Conservation (phyloP, 2,113 vertebrate genomes). For the Fregata magnificens region DNA sequence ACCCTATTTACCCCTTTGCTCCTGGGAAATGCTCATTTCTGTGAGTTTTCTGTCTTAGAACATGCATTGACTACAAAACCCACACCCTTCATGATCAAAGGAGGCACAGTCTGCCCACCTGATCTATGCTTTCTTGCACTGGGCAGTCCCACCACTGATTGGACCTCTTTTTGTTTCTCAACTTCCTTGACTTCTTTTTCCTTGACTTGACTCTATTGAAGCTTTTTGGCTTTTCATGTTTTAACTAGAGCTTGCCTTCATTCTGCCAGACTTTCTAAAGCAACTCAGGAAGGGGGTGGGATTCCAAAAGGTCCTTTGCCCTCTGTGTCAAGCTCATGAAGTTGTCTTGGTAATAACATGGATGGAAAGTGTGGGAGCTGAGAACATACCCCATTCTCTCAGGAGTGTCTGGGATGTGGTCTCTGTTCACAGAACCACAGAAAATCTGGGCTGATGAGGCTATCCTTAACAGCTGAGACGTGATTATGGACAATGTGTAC, state of each 20-base stretch:
- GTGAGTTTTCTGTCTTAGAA: not conserved
- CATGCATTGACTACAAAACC: not conserved
- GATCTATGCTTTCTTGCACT: not conserved
- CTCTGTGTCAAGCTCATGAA: not conserved
- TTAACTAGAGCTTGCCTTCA: not conserved
- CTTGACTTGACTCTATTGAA: not conserved
- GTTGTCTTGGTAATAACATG: not conserved
- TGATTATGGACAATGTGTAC: not conserved
- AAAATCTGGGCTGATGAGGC: not conserved
- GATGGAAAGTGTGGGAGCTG: not conserved
- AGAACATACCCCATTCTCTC: not conserved
- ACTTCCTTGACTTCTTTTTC: not conserved
- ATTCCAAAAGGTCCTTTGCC: not conserved
- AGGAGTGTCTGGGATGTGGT: not conserved
- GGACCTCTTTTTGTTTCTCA: not conserved
- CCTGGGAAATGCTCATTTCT: not conserved
- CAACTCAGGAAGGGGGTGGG: accelerated
- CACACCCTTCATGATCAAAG: not conserved
- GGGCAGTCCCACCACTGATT: not conserved
- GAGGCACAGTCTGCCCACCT: not conserved
- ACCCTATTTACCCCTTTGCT: not conserved
- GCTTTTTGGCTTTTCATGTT: not conserved
- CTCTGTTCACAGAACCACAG: not conserved
- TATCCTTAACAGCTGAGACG: not conserved
- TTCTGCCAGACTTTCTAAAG: not conserved